These are phyloP conservation scores for Rhineura floridana DNA, from an alignment of 2,113 vertebrate species.

Conservation along the genomic window DNA sequence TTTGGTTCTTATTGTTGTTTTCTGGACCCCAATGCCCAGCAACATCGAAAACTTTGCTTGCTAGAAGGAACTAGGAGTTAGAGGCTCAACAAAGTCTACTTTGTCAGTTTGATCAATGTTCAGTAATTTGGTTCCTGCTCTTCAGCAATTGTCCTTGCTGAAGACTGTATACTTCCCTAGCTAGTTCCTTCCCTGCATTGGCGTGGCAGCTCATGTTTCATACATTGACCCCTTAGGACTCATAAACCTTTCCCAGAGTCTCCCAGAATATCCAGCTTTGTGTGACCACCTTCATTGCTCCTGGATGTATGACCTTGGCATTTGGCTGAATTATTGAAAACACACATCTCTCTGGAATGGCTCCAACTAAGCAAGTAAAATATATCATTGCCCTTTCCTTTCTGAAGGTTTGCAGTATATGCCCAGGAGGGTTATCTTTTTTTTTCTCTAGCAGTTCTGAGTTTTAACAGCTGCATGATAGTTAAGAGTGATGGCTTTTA, in stretches of 20 bases:
- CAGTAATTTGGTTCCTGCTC: not conserved
- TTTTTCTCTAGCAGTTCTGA: not conserved
- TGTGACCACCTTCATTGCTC: not conserved
- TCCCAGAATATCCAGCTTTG: not conserved
- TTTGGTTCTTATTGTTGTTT: no score
- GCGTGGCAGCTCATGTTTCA: not conserved
- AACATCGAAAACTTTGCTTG: no score
- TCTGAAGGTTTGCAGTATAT: not conserved
- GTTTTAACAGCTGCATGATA: not conserved
- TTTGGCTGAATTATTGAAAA: constrained; percentile 21
- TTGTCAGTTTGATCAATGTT: not conserved
- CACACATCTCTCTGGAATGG: not conserved
- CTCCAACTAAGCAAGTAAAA: constrained; percentile 3
- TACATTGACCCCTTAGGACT: not conserved
- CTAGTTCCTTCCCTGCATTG: not conserved
- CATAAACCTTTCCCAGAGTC: not conserved
- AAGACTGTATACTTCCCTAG: not conserved
- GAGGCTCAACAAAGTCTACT: no score
- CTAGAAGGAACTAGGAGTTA: no score
- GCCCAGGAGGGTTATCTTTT: not conserved
- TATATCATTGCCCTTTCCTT: not conserved
- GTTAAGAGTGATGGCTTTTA: not conserved
- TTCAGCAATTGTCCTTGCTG: not conserved
- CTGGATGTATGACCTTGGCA: constrained; percentile 24
- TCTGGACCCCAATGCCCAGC: no score